Percentiles rank a stretch among this genome's conserved stretches.
Conservation (phyloP, 2,888 invertebrate species). For the Rotaria sp. region DNA sequence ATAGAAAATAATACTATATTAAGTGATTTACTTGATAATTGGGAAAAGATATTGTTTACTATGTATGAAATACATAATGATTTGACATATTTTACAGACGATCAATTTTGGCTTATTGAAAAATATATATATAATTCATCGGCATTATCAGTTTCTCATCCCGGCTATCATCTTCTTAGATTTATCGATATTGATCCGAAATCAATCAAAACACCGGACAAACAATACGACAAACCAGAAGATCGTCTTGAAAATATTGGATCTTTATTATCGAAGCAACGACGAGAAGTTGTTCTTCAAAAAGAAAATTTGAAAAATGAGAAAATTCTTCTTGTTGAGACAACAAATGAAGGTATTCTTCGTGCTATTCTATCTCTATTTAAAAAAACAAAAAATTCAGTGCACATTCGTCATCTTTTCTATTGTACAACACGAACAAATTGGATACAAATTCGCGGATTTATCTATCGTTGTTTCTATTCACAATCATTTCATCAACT, state of each 20-base stretch:
- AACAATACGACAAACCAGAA: background rate
- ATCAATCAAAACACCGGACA: background rate
- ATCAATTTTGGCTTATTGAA: background rate
- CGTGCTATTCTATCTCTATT: background rate
- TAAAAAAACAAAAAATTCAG: background rate
- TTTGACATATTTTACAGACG: background rate
- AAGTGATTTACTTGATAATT: background rate
- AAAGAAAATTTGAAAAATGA: background rate
- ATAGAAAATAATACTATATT: background rate
- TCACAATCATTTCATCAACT: background rate
- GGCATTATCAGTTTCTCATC: background rate
- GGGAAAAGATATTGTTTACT: background rate
- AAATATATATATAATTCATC: background rate
- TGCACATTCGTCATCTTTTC: background rate
- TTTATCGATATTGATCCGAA: background rate
- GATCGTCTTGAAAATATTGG: conserved; percentile 6
- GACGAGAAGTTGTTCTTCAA: background rate
- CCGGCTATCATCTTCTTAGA: background rate
- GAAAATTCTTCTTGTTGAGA: background rate
- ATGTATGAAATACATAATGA: background rate
- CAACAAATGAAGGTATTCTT: conserved; percentile 19
- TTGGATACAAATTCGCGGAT: background rate
- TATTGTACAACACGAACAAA: conserved; percentile 1
- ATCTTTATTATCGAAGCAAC: background rate
- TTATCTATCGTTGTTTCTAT: conserved; percentile 24